phyloP scores from a whole-genome alignment of 1,140 invertebrate species.

The Drosophila chauvacae region DNA sequence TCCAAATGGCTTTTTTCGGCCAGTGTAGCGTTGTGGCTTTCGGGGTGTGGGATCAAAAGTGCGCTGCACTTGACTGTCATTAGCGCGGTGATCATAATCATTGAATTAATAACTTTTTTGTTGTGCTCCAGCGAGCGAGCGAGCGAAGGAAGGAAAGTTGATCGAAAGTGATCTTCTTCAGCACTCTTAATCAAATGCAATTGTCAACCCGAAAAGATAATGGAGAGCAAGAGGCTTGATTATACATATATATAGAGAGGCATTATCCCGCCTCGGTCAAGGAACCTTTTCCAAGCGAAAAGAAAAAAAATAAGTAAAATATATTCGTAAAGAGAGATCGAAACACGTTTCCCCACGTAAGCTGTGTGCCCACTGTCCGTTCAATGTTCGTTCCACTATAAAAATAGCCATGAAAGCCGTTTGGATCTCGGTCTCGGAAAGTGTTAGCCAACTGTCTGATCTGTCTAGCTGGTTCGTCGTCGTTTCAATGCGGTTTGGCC shows the following conservation, averaged over 20 bases:
- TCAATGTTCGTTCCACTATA: slow-evolving; percentile 67
- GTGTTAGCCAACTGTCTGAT: slow-evolving; percentile 49
- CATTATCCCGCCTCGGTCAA: slow-evolving; percentile 51
- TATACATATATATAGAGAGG: slow-evolving; percentile 1
- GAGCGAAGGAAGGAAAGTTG: slow-evolving; percentile 30
- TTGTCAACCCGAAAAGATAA: slow-evolving; percentile 38
- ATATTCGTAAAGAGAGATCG: not conserved
- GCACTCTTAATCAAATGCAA: slow-evolving; percentile 67
- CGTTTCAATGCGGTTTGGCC: slow-evolving; percentile 30
- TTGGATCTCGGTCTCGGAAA: slow-evolving; percentile 41
- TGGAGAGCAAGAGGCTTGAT: slow-evolving; percentile 8
- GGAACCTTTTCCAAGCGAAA: slow-evolving; percentile 37
- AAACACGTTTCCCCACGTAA: slow-evolving; percentile 61
- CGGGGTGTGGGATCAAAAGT: slow-evolving; percentile 28
- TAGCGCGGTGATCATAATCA: slow-evolving; percentile 78
- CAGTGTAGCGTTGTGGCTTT: slow-evolving; percentile 5
- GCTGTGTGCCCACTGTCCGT: slow-evolving; percentile 53
- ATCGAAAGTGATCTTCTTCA: slow-evolving; percentile 34
- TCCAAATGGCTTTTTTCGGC: slow-evolving; percentile 7
- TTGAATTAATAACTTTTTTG: slow-evolving; percentile 75
- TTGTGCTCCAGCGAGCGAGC: slow-evolving; percentile 15
- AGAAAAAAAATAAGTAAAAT: not conserved
- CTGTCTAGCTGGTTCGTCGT: slow-evolving; percentile 15
- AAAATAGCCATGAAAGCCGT: slow-evolving; percentile 71
- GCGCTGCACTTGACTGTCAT: slow-evolving; percentile 76